Percentiles rank a stretch among this genome's conserved stretches.
Conservation (phyloP, 2,113 vertebrate species). For the Corythaeola cristata region DNA sequence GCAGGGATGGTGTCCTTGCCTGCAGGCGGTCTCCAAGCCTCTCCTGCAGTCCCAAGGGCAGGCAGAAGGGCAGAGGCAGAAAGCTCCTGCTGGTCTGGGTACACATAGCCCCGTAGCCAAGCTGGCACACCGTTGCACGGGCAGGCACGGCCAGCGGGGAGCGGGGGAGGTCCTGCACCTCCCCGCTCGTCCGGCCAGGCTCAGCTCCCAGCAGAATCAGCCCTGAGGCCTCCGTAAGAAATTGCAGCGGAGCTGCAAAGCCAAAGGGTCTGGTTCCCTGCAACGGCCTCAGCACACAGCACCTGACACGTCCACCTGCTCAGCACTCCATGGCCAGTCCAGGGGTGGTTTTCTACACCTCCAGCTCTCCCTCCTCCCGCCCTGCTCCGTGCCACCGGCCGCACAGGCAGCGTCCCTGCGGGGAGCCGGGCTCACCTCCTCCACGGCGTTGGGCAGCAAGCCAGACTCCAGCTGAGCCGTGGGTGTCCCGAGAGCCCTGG, state of each 20-base stretch:
- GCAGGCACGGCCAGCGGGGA: not conserved
- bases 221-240: not conserved
- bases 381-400: fast-evolving
- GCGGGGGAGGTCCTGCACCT: not conserved
- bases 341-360: not conserved
- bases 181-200: fast-evolving
- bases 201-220: not conserved
- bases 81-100: not conserved
- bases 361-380: not conserved
- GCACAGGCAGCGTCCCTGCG: not conserved
- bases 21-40: not conserved
- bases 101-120: not conserved
- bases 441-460: fast-evolving
- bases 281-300: not conserved
- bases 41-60: not conserved
- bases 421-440: not conserved
- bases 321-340: not conserved
- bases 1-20: not conserved
- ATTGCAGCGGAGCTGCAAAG: not conserved
- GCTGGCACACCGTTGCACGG: not conserved
- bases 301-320: fast-evolving
- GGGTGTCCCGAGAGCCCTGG: not conserved
- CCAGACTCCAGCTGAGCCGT: not conserved
- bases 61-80: not conserved
- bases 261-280: not conserved